phyloP scores from a whole-genome alignment of 2,888 invertebrate genomes.

The Pristionchus fissidentatus region DNA sequence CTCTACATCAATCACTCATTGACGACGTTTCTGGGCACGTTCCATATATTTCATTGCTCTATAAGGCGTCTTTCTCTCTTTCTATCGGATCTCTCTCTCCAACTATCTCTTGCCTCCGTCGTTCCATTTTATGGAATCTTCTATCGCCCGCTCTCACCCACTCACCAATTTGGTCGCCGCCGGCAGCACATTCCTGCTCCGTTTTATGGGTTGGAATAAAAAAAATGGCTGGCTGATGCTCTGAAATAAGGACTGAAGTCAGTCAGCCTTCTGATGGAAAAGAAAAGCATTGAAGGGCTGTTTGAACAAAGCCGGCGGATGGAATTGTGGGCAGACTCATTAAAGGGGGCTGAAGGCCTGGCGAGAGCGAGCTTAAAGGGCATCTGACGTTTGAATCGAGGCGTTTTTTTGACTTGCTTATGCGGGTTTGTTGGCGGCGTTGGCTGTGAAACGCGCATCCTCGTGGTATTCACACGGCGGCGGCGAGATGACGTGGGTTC shows the following conservation, averaged over 20 bases:
- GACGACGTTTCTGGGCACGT: too few relatives aligned
- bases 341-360: too few relatives aligned
- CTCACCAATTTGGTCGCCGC: too few relatives aligned
- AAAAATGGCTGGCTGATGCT: neutral
- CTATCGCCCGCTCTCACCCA: neutral
- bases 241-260: neutral
- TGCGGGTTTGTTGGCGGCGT: neutral
- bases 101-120: neutral
- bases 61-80: too few relatives aligned
- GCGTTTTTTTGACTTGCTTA: neutral
- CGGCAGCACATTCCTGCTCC: too few relatives aligned
- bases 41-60: too few relatives aligned
- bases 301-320: constrained; percentile 30
- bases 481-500: neutral
- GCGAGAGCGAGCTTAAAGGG: constrained; percentile 8
- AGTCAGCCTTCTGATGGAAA: neutral
- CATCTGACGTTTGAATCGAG: neutral
- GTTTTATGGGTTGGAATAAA: neutral
- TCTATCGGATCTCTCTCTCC: too few relatives aligned
- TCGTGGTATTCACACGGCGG: neutral
- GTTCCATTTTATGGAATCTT: too few relatives aligned
- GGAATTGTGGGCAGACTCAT: constrained; percentile 21
- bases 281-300: neutral
- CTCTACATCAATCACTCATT: too few relatives aligned
- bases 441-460: neutral